phyloP scores from a whole-genome alignment of 2,888 invertebrate genomes.

The Eupithecia pulchellata region DNA sequence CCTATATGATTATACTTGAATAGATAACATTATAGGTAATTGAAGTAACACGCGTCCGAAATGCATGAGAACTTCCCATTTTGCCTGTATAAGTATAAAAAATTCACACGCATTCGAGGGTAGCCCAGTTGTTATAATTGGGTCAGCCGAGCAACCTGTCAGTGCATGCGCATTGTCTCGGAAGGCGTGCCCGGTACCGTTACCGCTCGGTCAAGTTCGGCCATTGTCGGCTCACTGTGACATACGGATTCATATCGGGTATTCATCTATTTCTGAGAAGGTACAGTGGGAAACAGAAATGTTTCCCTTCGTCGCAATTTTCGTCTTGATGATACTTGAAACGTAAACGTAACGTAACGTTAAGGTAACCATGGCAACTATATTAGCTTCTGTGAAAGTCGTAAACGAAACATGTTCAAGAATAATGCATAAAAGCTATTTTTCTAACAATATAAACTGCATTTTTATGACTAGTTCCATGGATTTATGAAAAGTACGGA shows the following conservation, averaged over 20 bases:
- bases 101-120: conserved; percentile 78
- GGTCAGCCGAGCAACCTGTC: conserved; percentile 84
- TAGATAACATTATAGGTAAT: too few relatives aligned
- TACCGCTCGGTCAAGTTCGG: conserved; percentile 81
- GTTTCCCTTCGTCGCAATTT: background rate
- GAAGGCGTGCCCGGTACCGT: conserved; percentile 70
- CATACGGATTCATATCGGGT: conserved; percentile 60
- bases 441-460: background rate
- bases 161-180: conserved; percentile 81
- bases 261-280: conserved; percentile 24
- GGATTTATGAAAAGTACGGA: too few relatives aligned
- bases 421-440: background rate
- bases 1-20: too few relatives aligned
- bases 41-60: conserved; percentile 27
- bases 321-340: background rate
- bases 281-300: conserved; percentile 22
- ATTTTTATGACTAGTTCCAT: conserved; percentile 16
- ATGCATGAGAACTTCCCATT: conserved; percentile 42
- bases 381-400: background rate
- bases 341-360: too few relatives aligned
- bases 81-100: conserved; percentile 67
- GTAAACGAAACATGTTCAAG: background rate
- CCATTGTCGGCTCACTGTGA: conserved; percentile 73
- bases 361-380: background rate
- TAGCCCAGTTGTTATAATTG: conserved; percentile 79